Evolutionary conservation across 2,113 vertebrate species (phyloP).

Genomic region (Lamprotornis superbus): DNA sequence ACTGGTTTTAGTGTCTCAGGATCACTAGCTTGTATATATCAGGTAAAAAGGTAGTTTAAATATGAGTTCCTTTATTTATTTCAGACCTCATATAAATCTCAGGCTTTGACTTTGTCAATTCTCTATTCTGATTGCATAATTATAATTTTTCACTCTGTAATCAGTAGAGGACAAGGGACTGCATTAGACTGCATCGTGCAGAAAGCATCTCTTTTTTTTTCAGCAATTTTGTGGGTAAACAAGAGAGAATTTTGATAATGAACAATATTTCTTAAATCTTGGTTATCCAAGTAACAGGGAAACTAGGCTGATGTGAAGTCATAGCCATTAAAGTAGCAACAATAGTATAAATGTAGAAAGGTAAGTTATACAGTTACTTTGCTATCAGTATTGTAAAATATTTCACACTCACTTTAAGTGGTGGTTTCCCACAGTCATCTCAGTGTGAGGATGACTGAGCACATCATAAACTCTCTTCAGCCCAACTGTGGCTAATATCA

Average conservation of each 20-base stretch:
- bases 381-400: background rate
- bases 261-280: background rate
- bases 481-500: background rate
- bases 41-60: background rate
- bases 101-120: background rate
- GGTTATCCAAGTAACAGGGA: background rate
- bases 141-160: background rate
- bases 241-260: background rate
- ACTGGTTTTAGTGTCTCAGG: background rate
- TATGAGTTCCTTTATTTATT: background rate
- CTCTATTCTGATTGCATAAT: background rate
- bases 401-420: background rate
- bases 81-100: background rate
- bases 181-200: background rate
- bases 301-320: background rate
- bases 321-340: background rate
- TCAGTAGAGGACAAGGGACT: background rate
- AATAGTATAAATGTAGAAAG: background rate
- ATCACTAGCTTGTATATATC: background rate
- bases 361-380: background rate
- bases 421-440: background rate
- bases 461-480: background rate
- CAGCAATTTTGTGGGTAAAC: background rate
- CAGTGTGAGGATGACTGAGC: background rate
- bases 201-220: background rate